Base-by-base conservation (phyloP, 2,888 invertebrate genomes). In the Drosophila demipolita region DNA sequence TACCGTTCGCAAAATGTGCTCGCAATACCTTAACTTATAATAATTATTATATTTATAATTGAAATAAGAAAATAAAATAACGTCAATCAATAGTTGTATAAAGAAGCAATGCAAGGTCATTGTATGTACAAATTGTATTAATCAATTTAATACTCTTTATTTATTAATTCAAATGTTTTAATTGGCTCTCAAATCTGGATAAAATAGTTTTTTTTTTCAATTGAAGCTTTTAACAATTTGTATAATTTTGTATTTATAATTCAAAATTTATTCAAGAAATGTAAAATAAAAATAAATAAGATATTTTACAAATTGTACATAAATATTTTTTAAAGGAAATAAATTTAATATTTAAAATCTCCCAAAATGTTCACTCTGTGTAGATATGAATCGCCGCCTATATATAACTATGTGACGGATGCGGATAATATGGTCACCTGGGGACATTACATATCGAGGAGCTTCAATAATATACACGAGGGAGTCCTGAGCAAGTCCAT, bases 341-440 rank as follows among this genome's bases (percentile, higher is more conserved):
- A n/a, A 12, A n/a, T 3, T n/a, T 52, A 26, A 26, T 26, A 5
- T 26, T 5, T 26, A 1, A 6, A n/a, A 26, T 32, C 11, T 3
- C 1, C 11, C 2, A 33, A 2, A 7, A 23, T 11, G 26, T 36
- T 38, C 11, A 29, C 12, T 29, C n/a, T 42, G 8, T 32, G 20
- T 52, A 81, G 91, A 23, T 91, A 91, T 61, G 92, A 91, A 42
- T 68, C 78, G 38, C 90, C 92, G 35, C 91, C 91, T 40, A 91
- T 91, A 53, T 98, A 97, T 94, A 98, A 99, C 93, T 98, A 96
- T 93, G 97, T 98, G 7, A 97, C 98, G 1, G 97, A 98, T 3
- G 94, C 94, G 5, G 95, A 97, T 75, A 97, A 98, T 91, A 96
- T 96, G 23, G 94, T 98, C 59, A 96, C 96, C 0, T 99, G 98